Base-by-base conservation (phyloP, 2,113 vertebrate species). In the Pontoporia blainvillei region DNA sequence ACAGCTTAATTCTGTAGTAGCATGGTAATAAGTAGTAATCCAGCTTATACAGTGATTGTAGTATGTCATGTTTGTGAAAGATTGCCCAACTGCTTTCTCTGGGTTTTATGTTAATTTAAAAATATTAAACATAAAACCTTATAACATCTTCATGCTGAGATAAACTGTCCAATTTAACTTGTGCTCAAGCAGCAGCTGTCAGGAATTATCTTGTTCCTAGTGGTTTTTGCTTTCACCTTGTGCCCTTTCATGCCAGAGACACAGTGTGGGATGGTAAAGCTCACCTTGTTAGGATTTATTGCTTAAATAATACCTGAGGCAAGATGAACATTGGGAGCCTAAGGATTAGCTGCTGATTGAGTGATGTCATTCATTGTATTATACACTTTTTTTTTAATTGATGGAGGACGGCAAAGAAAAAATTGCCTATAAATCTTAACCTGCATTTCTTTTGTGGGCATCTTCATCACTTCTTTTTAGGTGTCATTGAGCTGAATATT, bases 41-140 rank as follows among this genome's bases (percentile, higher is more conserved):
- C 98, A 98, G 98, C 97, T 99, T 99, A 99, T 98, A 94, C 97
- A 97, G 97, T 98, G 99, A 99, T 98, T 99, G 98, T 99, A 98
- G 98, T 98, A 98, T 98, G 98, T 98, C 98, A 98, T 99, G 98
- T 99, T 98, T 99, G 98, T 98, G 98, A 98, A 98, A 98, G 98
- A 98, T 98, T 99, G 98, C 97, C 97, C 98, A 98, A 99, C 98
- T 97, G 97, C 98, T 98, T 99, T 99, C 98, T 98, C 97, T 98
- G 98, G 98, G 97, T 98, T 98, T 99, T 99, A 98, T 98, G 98
- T 99, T 99, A 98, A 98, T 99, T 99, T 99, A 98, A 98, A 98
- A 97, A 98, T 99, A 99, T 98, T 98, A 99, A 98, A 98, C 98
- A 97, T 99, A 98, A 99, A 99, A 98, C 98, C 98, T 98, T 98